Percentiles rank a stretch among this genome's conserved stretches.
phyloP scores from a whole-genome alignment of 2,797 vertebrate genomes.

The Enteromius afrohamiltoni region DNA sequence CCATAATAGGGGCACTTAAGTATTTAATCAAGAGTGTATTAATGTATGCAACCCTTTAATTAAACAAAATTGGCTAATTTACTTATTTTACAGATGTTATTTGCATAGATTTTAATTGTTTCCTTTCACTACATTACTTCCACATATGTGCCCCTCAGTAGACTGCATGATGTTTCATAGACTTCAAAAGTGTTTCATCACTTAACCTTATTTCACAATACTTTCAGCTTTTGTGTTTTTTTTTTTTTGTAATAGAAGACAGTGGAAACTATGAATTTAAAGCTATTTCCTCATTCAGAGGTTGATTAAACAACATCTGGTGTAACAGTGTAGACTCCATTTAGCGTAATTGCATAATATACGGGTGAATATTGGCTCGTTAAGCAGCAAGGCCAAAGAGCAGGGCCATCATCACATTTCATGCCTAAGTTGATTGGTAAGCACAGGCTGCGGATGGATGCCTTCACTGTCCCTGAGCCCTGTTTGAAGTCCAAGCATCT shows the following conservation, averaged over 20 bases:
- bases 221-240: neutral
- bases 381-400: slow-evolving; percentile 39
- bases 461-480: slow-evolving; percentile 8
- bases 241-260: slow-evolving; percentile 50
- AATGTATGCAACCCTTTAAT: neutral
- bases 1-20: no score
- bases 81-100: neutral
- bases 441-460: slow-evolving; percentile 29
- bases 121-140: neutral
- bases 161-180: neutral
- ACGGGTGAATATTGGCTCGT: slow-evolving; percentile 55
- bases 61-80: neutral
- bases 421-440: slow-evolving; percentile 62
- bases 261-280: slow-evolving; percentile 66
- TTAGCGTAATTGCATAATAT: slow-evolving; percentile 71
- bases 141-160: neutral
- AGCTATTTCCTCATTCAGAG: slow-evolving; percentile 66
- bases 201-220: neutral
- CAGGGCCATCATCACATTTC: slow-evolving; percentile 66
- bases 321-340: slow-evolving; percentile 63
- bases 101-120: neutral
- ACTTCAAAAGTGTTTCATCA: neutral
- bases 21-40: neutral
- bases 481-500: slow-evolving; percentile 8
- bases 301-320: slow-evolving; percentile 72